phyloP scores from a whole-genome alignment of 2,113 vertebrate genomes.

The Eurystomus gularis region DNA sequence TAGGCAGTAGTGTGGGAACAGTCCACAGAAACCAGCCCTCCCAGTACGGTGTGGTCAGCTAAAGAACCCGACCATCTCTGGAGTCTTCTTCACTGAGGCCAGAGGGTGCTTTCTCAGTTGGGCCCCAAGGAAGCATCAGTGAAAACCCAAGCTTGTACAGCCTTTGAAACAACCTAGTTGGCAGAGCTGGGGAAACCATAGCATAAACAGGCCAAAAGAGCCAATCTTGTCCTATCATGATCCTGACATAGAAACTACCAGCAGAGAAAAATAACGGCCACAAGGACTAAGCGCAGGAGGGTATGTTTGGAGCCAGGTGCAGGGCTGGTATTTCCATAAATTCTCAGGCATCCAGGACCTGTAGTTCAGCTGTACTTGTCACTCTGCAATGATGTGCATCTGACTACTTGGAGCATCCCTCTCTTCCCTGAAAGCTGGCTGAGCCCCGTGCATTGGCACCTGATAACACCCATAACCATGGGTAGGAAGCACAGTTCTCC shows the following conservation, averaged over 20 bases:
- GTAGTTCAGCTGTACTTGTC: background rate
- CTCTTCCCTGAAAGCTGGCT: background rate
- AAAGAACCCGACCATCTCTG: background rate
- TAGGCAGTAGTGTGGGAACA: background rate
- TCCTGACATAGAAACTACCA: background rate
- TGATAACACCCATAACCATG: background rate
- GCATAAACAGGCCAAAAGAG: background rate
- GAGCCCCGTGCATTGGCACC: background rate
- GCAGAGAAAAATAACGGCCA: background rate
- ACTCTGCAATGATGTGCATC: background rate
- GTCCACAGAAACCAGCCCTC: background rate
- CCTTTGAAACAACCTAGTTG: background rate
- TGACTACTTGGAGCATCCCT: background rate
- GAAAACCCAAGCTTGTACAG: background rate
- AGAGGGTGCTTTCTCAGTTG: background rate
- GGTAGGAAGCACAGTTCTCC: constrained; percentile 21
- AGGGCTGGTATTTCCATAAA: background rate
- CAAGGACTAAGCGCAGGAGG: background rate
- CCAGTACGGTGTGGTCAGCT: background rate
- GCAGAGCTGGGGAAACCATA: background rate
- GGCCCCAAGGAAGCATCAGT: background rate
- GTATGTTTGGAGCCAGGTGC: background rate
- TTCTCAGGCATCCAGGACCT: background rate
- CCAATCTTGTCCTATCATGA: background rate
- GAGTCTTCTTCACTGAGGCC: background rate